Base-by-base conservation (phyloP, 1,140 invertebrate genomes). In the Phocides pigmalion region DNA sequence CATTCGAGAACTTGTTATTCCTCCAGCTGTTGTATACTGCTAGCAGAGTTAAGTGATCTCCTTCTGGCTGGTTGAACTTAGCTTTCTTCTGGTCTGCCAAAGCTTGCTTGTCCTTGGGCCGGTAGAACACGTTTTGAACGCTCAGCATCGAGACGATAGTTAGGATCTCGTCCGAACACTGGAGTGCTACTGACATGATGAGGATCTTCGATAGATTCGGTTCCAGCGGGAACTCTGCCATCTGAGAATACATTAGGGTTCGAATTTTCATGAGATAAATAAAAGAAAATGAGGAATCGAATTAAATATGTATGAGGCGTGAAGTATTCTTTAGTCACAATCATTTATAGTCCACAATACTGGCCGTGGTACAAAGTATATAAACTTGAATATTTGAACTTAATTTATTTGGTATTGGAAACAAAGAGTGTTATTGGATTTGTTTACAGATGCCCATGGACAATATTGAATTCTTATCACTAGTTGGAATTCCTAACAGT, bases 21-120 rank as follows among this genome's bases (percentile, higher is more conserved):
- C 98, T 98, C 99, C 99, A 99, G 16, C 98, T 98, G 84, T 99
- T 99, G 85, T 99, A 99, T 2, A 99, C 98, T 0, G 98, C 97
- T n/a, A 99, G 88, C 8, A 99, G 89, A 0, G 99, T 99, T 4
- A 99, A 92, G 93, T 99, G 99, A 90, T 99, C 99, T 0, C 99
- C 99, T 92, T 99, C 99, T 0, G 97, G 93, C 89, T 99, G 99
- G 92, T 99, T 99, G 81, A 99, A 99, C 91, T 99, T 99, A 0
- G 98, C 98, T 83, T 99, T 99, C 81, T 99, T 99, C 85, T 99
- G 98, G 93, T 99, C 99, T 2, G 99, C 99, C 22, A 99, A 86
- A 0, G 98, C 97, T 90, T 99, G 98, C 82, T 99, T 99, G 81
- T 99, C 98, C 93, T 99, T 97, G 0, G 97, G 97, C 25, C 97